These are phyloP conservation scores for Muscina levida DNA, from an alignment of 2,888 invertebrate genomes.

Conservation along the genomic window DNA sequence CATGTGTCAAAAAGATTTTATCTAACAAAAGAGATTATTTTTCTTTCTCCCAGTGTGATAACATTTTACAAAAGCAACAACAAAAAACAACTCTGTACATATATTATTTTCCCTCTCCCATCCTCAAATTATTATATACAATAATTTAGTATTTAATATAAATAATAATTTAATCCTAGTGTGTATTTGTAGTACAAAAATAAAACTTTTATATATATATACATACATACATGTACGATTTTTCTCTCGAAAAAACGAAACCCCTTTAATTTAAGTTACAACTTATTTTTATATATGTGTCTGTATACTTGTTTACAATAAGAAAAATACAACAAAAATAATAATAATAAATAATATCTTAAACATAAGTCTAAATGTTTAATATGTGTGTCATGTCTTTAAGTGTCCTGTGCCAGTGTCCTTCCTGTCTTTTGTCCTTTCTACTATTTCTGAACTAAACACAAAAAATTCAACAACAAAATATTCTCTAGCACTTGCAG, in stretches of 20 bases:
- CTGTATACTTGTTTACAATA: slow-evolving; percentile 42
- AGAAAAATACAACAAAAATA: slow-evolving; percentile 10
- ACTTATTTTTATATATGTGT: slow-evolving; percentile 8
- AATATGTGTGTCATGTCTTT: slow-evolving; percentile 4
- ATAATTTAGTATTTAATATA: slow-evolving; percentile 44
- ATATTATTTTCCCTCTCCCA: not conserved
- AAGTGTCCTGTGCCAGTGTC: not conserved
- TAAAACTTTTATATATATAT: slow-evolving; percentile 35
- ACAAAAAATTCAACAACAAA: not conserved
- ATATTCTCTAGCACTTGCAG: not conserved
- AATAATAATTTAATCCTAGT: slow-evolving; percentile 51
- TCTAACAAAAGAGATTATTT: too few relatives aligned
- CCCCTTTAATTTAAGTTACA: slow-evolving; percentile 14
- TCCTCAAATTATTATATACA: too few relatives aligned
- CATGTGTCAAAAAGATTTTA: too few relatives aligned
- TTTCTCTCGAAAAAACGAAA: too few relatives aligned
- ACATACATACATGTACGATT: too few relatives aligned
- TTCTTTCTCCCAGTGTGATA: too few relatives aligned
- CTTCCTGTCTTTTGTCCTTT: not conserved
- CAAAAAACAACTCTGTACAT: too few relatives aligned
- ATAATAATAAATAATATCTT: slow-evolving; percentile 45
- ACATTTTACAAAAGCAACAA: too few relatives aligned
- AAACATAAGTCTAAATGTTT: slow-evolving; percentile 47
- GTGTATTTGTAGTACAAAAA: slow-evolving; percentile 63
- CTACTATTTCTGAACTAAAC: not conserved